Conservation (phyloP, 2,888 invertebrate species). For the Rhabditoides inermis region DNA sequence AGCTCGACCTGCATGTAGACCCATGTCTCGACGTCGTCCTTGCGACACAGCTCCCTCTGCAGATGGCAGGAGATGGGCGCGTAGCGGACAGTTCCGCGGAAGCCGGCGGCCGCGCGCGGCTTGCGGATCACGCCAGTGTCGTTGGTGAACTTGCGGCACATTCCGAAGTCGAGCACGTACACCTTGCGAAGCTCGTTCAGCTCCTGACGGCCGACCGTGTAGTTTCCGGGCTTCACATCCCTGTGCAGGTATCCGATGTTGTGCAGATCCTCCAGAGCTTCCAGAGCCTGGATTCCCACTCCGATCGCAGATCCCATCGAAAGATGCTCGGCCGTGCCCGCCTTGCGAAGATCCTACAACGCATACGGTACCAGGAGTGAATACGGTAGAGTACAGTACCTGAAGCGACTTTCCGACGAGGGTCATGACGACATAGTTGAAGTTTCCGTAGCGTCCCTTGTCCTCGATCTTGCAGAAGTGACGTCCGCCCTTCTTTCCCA, state of each 20-base stretch:
- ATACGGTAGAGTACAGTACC: constrained; percentile 8
- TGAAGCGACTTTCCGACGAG: constrained; percentile 45
- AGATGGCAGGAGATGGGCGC: constrained; percentile 45
- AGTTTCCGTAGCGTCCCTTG: constrained; percentile 39
- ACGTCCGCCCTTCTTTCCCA: constrained; percentile 33
- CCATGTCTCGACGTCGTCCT: constrained; percentile 38
- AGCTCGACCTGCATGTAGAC: constrained; percentile 38
- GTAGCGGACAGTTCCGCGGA: constrained; percentile 46
- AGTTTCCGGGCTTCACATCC: constrained; percentile 19
- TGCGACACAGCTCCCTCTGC: constrained; percentile 40
- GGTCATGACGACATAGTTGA: constrained; percentile 46
- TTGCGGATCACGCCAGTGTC: constrained; percentile 37
- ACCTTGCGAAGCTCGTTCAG: constrained; percentile 8
- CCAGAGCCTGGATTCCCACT: constrained; percentile 5
- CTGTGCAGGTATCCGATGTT: constrained; percentile 6
- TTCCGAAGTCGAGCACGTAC: constrained; percentile 7
- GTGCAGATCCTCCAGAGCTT: constrained; percentile 5
- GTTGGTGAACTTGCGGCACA: constrained; percentile 9
- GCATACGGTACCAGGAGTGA: no score
- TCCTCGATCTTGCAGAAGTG: constrained; percentile 47
- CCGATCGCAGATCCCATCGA: constrained; percentile 3
- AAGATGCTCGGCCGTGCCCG: constrained; percentile 2
- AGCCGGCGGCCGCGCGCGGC: constrained; percentile 44
- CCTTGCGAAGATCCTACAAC: constrained; percentile 6
- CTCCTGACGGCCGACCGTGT: constrained; percentile 7